A percentile compares a stretch with the other conserved stretches of the same genome.
These are phyloP conservation scores for Nomada goodeniana DNA, from an alignment of 2,888 invertebrate genomes.

Conservation along the genomic window DNA sequence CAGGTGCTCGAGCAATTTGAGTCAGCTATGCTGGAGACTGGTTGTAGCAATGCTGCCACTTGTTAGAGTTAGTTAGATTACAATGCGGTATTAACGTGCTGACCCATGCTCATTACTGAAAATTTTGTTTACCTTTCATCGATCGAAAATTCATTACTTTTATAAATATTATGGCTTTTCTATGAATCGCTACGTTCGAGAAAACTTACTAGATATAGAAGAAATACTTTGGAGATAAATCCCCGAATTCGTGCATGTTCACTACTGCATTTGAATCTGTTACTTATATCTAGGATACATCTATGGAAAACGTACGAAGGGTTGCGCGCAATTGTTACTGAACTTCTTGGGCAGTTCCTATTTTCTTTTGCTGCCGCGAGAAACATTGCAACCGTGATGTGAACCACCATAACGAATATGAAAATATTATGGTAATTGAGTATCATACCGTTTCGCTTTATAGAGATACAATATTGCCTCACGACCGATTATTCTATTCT, in stretches of 20 bases:
- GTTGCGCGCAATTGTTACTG: conserved; percentile 43
- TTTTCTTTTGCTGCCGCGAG: conserved; percentile 48
- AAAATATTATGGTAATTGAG: conserved; percentile 27
- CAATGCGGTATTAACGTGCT: conserved; percentile 49
- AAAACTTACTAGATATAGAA: background rate
- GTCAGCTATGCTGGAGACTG: conserved; percentile 73
- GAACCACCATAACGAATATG: conserved; percentile 22
- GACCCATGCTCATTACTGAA: conserved; percentile 61
- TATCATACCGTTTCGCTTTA: conserved; percentile 36
- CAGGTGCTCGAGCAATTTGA: conserved; percentile 77
- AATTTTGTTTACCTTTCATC: conserved; percentile 15
- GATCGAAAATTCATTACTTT: conserved; percentile 27
- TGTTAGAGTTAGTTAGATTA: conserved; percentile 71
- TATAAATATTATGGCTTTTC: conserved; percentile 13
- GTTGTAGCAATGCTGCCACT: conserved; percentile 74
- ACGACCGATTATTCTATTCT: conserved; percentile 23
- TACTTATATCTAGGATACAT: conserved; percentile 33
- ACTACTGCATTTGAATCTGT: conserved; percentile 46
- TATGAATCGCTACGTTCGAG: conserved; percentile 15
- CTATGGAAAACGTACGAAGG: conserved; percentile 19
- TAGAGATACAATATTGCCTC: conserved; percentile 28
- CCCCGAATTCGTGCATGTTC: conserved; percentile 35
- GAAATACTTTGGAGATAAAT: conserved; percentile 2
- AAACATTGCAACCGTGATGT: conserved; percentile 45
- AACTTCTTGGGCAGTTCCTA: conserved; percentile 54